Base-by-base conservation (phyloP, 2,888 invertebrate species). In the Stictocephala bisonia region DNA sequence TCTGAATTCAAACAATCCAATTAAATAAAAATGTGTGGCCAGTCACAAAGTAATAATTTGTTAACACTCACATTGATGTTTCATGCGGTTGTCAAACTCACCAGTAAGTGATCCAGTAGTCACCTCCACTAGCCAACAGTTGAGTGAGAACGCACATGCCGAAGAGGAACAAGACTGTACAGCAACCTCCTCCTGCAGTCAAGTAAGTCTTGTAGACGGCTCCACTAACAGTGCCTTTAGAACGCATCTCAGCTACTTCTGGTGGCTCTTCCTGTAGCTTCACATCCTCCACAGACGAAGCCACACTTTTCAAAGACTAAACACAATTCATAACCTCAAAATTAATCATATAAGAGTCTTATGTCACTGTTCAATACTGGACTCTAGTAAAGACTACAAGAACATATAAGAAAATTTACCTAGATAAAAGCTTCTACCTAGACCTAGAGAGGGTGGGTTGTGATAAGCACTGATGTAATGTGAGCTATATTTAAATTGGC, bases 51-150 rank as follows among this genome's bases (percentile, higher is more conserved):
- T n/a, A n/a, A n/a, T n/a, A n/a, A n/a, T n/a, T n/a, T n/a, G n/a
- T n/a, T n/a, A n/a, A n/a, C n/a, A n/a, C n/a, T n/a, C n/a, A n/a
- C n/a, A n/a, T n/a, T n/a, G n/a, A 35, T 35, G 35, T 35, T 35
- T 35, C 11, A n/a, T n/a, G n/a, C n/a, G n/a, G n/a, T n/a, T n/a
- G n/a, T n/a, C 9, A 6, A 11, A 80, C 85, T 85, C 81, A 90
- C 94, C 93, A 94, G 81, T 88, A 90, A 4, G 91, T 88, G 6
- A 93, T 86, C 87, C 90, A 93, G 80, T 87, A 91, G 82, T 93
- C 93, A 0, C 88, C 88, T 0, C 86, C 83, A 74, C 90, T 91
- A 1, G 88, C 90, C n/a, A 87, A 81, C 0, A 83, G 80, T 78
- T 91, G 90, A 0, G 91, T 86, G 13, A 88, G 13, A 0, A 90